Evolutionary conservation across 1,140 invertebrate genomes (phyloP), one percentile per base, ranked within the genome.

Genomic region (Lasaia peninsularis): DNA sequence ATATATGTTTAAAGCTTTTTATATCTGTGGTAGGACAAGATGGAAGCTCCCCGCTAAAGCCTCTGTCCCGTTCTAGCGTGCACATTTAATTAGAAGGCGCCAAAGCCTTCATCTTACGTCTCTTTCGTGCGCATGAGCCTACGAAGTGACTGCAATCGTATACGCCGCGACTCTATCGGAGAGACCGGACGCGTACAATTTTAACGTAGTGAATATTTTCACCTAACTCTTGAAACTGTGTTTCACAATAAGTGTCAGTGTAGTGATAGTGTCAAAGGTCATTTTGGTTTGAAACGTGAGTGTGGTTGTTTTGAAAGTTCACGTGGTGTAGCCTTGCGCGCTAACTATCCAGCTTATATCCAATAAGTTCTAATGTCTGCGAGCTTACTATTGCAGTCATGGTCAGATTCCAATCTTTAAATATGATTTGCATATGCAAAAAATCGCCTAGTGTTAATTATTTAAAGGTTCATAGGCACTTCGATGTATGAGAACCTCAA

Each of bases 41-140:
- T 63, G 73, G 72, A 78, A 80, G 82, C 81, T 80, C 77, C 81
- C 79, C 78, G 75, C 71, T 72, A 67, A 79, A 79, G 74, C 75
- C 74, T 77, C 71, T 72, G 53, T 86, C 82, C 64, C 77, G 52
- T 67, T 88, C 73, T 60, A 76, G 69, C 80, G 32, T 32, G 21
- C 44, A 31, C 31, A 16, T 11, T 10, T 9, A 24, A 53, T 58
- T 48, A 52, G 40, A 56, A 65, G 75, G 80, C 80, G 77, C 75
- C 75, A 73, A 71, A 85, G 80, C 84, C 84, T 87, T 58, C 58
- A 57, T 61, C 35, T 40, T 52, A 56, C 63, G 56, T 87, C 80
- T 74, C 68, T 75, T 62, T 87, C 80, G 52, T 65, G 24, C 78
- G 59, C 73, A 58, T 65, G 75, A 69, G 71, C 71, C 62, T 64